Evolutionary conservation across 2,888 invertebrate species (phyloP), one percentile per base, ranked within the genome.

Genomic region (Melieria picta): DNA sequence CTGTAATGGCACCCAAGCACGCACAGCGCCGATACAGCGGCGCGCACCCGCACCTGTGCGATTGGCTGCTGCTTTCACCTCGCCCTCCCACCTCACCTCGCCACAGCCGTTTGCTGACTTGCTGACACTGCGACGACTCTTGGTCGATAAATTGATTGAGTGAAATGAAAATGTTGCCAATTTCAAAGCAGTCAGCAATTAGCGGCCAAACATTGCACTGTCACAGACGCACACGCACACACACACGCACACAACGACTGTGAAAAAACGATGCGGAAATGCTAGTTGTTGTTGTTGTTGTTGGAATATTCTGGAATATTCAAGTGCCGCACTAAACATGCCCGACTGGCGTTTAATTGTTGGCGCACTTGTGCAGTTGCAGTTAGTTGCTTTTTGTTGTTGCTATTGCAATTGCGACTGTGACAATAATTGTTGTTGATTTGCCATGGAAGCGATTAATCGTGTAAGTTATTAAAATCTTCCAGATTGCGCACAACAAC

Each of bases 371-470:
- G 66, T 11, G 58, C 66, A 66, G 42, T 48, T 30, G 30, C 30
- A 30, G 30, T 30, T 30, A 30, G 30, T 30, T 2, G 30, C 2
- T 30, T 30, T 30, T 30, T 30, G 30, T 30, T 30, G 30, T 30
- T 30, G 66, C 58, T 50, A 66, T 58, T 66, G 56, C 56, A 30
- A 30, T 30, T 30, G 30, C 30, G 9, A 47, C 56, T 56, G 66
- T 66, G 66, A 66, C 66, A 66, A 66, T 66, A 66, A 66, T 58
- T 58, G 66, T 66, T 66, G 66, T 66, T 66, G 66, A 66, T 66
- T 58, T 67, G 60, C 52, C 46, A 52, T 50, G 60, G 60, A 60
- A 67, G 60, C 60, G 60, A 67, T 67, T 60, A 67, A 67, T 67
- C 60, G 60, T 60, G 67, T 67, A 61, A 67, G 60, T 67, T 67